A percentile compares a stretch with the other conserved stretches of the same genome.
phyloP scores from a whole-genome alignment of 2,888 invertebrate species.

The Drosophila pseudotalamancana region DNA sequence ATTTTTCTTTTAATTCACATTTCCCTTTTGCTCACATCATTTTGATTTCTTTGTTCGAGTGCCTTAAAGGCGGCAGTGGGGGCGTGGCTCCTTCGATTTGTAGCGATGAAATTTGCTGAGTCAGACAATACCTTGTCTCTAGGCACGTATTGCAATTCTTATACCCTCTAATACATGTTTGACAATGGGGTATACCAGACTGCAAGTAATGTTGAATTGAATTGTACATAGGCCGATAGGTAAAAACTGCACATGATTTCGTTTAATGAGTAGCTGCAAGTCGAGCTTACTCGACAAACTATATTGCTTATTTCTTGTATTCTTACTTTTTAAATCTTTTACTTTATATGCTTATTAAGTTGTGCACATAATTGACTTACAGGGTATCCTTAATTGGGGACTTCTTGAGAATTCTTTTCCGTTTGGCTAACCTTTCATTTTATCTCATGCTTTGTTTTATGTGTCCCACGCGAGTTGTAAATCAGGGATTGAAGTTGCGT shows the following conservation, averaged over 20 bases:
- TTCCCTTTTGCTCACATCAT: conserved; percentile 38
- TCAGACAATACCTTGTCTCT: conserved; percentile 2
- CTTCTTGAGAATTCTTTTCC: too few species aligned
- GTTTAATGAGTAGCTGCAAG: background rate
- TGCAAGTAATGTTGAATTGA: too few species aligned
- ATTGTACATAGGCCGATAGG: too few species aligned
- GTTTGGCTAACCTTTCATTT: background rate
- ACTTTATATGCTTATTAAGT: background rate
- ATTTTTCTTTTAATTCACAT: conserved; percentile 70
- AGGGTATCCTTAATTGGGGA: background rate
- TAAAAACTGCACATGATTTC: too few species aligned
- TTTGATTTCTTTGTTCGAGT: conserved; percentile 20
- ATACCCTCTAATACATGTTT: background rate
- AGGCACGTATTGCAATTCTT: background rate
- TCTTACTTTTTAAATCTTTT: too few species aligned
- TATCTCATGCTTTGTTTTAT: background rate
- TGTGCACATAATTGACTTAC: too few species aligned
- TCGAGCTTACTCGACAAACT: background rate
- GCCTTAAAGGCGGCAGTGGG: background rate
- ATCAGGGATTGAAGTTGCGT: background rate
- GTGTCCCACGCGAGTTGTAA: conserved; percentile 3
- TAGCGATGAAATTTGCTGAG: conserved; percentile 2
- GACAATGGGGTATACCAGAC: background rate
- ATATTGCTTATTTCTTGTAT: too few species aligned
- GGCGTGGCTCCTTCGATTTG: conserved; percentile 18